phyloP scores from a whole-genome alignment of 2,797 vertebrate genomes.

The Lycodopsis pacificus region DNA sequence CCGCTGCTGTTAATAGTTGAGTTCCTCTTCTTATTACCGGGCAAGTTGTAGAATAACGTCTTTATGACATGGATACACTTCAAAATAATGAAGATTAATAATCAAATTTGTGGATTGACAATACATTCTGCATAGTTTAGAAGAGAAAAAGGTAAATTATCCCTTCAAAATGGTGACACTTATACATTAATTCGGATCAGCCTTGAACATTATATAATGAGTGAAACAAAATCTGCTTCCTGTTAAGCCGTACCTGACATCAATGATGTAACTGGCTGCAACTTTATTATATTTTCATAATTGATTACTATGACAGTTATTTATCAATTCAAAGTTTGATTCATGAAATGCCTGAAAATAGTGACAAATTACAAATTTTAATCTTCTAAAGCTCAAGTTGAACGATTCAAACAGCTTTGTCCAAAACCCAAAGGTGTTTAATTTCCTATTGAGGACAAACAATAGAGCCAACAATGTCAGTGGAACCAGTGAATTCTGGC shows the following conservation, averaged over 20 bases:
- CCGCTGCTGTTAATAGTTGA: conserved; percentile 39
- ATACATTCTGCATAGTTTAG: neutral
- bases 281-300: neutral
- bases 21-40: conserved; percentile 12
- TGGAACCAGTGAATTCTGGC: neutral
- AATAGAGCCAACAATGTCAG: neutral
- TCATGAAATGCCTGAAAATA: neutral
- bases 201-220: neutral
- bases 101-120: neutral
- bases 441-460: neutral
- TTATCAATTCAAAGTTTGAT: neutral
- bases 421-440: neutral
- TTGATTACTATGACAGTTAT: neutral
- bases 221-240: neutral
- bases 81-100: neutral
- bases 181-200: neutral
- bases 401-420: neutral
- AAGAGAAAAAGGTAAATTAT: too few species aligned
- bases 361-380: neutral
- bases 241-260: neutral
- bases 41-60: conserved; percentile 8
- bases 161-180: neutral
- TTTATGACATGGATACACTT: neutral
- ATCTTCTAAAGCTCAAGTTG: neutral
- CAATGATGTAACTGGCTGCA: neutral